Evolutionary conservation across 1,140 invertebrate genomes (phyloP).

Genomic region (Aphis craccivora): DNA sequence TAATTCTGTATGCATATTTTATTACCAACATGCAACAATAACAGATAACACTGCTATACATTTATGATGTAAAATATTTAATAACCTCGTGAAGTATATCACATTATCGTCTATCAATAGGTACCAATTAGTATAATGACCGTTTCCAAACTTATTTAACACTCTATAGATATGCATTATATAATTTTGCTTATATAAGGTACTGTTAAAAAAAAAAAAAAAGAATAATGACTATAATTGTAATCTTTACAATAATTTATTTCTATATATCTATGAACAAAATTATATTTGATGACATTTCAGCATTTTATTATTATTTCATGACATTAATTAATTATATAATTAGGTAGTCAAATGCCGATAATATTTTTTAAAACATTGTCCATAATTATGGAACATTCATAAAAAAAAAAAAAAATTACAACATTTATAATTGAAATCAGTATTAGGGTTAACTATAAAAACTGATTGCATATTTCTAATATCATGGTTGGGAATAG

Average conservation of each 20-base stretch:
- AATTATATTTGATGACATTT: neutral
- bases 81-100: too few relatives aligned
- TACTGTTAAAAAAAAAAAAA: neutral
- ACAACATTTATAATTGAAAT: constrained; percentile 2
- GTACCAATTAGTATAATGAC: too few relatives aligned
- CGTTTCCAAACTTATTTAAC: too few relatives aligned
- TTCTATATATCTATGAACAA: neutral
- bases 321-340: too few relatives aligned
- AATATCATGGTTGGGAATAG: neutral
- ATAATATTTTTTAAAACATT: neutral
- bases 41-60: too few relatives aligned
- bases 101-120: too few relatives aligned
- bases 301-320: too few relatives aligned
- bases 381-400: neutral
- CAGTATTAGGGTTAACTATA: neutral
- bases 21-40: too few relatives aligned
- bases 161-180: neutral
- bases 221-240: neutral
- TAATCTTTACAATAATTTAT: neutral
- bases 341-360: neutral
- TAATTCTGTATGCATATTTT: too few relatives aligned
- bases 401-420: neutral
- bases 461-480: neutral
- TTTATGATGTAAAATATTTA: too few relatives aligned
- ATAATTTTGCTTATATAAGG: neutral